Evolutionary conservation across 2,113 vertebrate genomes (phyloP), one percentile per base, ranked within the genome.

Genomic region (Oryzias curvinotus): DNA sequence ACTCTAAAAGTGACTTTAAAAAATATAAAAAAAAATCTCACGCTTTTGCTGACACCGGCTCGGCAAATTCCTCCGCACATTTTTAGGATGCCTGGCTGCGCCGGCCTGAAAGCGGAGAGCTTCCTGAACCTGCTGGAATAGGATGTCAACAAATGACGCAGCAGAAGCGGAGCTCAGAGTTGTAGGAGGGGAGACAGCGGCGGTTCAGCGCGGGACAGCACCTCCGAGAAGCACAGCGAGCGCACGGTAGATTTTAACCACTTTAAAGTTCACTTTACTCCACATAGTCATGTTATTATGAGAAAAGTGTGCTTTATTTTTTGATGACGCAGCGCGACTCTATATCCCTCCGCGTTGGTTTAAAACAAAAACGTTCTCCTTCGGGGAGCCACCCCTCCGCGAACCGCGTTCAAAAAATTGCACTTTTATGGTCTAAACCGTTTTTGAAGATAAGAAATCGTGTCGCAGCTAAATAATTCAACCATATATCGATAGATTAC

Each of bases 71-170:
- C 50, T 3, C 47, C 3, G 19, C 2, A 25, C 62, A 57, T 75
- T 41, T 61, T 52, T 49, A 7, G 23, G 63, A 77, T 65, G 75
- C 53, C 2, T 3, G 0, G 14, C 14, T 7, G 2, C 2, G 53
- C 4, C 21, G 10, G n/a, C 4, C 1, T 28, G 41, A 53, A 57
- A 5, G 0, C 0, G 7, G 45, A 12, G 12, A 25, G n/a, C 46
- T 77, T 4, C 65, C 57, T 5, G 61, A 68, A 86, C 76, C 70
- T 82, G 85, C 78, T 85, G 26, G 70, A 59, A 48, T 47, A 85
- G 70, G 75, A 85, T 84, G 88, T 88, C 86, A 83, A 81, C 78
- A 80, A 80, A 83, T 88, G 85, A 87, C 84, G 84, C 84, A 81
- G 81, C 5, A 71, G 64, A 62, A 36, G 36, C 7, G 62, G 73